phyloP scores from a whole-genome alignment of 2,797 vertebrate genomes.

The Capromys pilorides region DNA sequence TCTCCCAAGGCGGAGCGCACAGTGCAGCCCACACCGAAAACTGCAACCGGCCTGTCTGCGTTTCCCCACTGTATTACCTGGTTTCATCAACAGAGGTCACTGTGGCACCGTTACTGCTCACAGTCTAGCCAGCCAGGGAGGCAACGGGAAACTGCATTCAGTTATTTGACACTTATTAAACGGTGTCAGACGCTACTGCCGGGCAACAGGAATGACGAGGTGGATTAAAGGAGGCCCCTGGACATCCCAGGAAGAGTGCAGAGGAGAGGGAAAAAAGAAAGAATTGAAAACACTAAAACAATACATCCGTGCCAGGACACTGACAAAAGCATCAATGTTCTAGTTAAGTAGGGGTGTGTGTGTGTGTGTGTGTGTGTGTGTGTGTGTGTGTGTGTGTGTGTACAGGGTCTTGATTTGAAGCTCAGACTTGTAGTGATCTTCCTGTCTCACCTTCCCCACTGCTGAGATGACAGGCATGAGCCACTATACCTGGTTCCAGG shows the following conservation, averaged over 20 bases:
- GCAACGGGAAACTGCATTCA: background rate
- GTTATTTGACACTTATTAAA: constrained; percentile 3
- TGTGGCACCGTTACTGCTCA: constrained; percentile 73
- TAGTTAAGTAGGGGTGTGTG: too few species aligned
- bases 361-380: too few species aligned
- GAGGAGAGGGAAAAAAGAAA: background rate
- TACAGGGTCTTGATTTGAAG: too few species aligned
- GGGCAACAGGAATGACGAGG: background rate
- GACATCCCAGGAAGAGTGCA: background rate
- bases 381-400: too few species aligned
- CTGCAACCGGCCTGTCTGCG: background rate
- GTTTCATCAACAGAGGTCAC: constrained; percentile 87
- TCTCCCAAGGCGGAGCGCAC: background rate
- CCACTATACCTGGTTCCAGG: too few species aligned
- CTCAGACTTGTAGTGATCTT: too few species aligned
- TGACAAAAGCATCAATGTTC: background rate
- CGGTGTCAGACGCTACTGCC: background rate
- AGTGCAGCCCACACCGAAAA: background rate
- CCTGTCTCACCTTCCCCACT: too few species aligned
- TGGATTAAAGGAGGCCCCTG: accelerated
- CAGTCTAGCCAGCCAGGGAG: background rate
- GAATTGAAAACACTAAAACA: background rate
- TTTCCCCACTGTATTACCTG: constrained; percentile 72
- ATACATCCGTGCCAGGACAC: too few species aligned
- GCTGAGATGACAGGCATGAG: too few species aligned